Evolutionary conservation across 2,888 invertebrate species (phyloP).

Genomic region (Heliconius erato): DNA sequence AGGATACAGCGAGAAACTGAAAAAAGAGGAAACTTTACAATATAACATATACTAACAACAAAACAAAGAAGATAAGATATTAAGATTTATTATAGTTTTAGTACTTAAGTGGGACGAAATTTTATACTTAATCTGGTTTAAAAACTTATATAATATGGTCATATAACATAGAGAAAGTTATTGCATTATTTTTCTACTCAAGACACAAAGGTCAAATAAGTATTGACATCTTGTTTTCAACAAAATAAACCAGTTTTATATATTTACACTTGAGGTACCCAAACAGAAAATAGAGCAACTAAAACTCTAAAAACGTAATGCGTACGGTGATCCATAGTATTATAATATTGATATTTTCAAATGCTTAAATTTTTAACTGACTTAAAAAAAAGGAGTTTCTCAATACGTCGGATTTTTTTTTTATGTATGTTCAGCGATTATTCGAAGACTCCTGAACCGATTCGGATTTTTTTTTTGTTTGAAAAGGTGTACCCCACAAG

Average conservation of each 20-base stretch:
- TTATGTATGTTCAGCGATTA: too few relatives aligned
- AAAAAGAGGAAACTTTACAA: not conserved
- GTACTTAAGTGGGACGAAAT: conserved; percentile 11
- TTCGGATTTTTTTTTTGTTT: too few relatives aligned
- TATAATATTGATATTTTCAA: not conserved
- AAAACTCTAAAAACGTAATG: not conserved
- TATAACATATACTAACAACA: not conserved
- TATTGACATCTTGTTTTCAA: conserved; percentile 10
- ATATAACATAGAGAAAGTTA: conserved; percentile 37
- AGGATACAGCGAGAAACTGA: not conserved
- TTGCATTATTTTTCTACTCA: conserved; percentile 23
- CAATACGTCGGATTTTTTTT: too few relatives aligned
- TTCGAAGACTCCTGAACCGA: too few relatives aligned
- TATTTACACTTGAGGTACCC: not conserved
- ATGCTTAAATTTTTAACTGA: not conserved
- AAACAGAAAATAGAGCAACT: conserved; percentile 2
- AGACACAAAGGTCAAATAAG: conserved; percentile 19
- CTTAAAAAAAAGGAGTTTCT: too few relatives aligned
- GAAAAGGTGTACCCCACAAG: too few relatives aligned
- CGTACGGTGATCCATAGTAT: not conserved
- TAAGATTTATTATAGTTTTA: conserved; percentile 26
- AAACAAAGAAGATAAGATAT: not conserved
- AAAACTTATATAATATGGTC: conserved; percentile 19
- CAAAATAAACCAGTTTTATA: conserved; percentile 1
- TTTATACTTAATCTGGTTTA: conserved; percentile 25